Conservation (phyloP, 2,113 vertebrate genomes). For the Pterophyllum scalare region DNA sequence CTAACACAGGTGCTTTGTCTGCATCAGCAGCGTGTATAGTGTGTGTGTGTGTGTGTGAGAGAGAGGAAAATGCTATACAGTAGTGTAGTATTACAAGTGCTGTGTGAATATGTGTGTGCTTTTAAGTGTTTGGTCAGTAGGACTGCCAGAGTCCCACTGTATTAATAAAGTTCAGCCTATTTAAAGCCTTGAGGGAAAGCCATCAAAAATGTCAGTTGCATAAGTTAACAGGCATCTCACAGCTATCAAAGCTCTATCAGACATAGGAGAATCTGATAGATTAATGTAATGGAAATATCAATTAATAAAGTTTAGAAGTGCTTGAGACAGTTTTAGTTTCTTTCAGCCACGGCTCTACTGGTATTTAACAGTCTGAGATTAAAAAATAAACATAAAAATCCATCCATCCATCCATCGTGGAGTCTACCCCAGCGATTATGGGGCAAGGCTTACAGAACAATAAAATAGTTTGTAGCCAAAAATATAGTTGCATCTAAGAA, state of each 20-base stretch:
- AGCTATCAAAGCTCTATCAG: neutral
- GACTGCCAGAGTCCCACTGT: neutral
- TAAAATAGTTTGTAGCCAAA: neutral
- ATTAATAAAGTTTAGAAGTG: neutral
- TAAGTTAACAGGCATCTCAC: neutral
- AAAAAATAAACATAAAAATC: neutral
- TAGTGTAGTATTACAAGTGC: neutral
- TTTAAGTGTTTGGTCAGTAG: neutral
- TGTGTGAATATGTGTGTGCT: neutral
- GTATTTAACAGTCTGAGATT: neutral
- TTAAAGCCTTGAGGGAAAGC: neutral
- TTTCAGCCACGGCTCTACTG: neutral
- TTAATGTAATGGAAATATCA: too few species aligned
- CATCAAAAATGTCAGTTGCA: neutral
- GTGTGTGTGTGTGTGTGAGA: too few species aligned
- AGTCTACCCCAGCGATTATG: too few species aligned
- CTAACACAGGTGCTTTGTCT: neutral
- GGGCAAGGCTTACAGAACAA: neutral
- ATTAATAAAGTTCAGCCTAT: neutral
- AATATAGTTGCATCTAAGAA: neutral
- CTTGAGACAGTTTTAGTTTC: neutral
- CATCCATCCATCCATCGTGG: too few species aligned
- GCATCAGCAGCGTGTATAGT: neutral
- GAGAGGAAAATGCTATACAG: neutral
- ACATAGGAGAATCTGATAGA: neutral